Percentiles rank a stretch among this genome's conserved stretches.
These are phyloP conservation scores for Drosophila triauraria DNA, from an alignment of 1,140 invertebrate species.

Conservation along the genomic window DNA sequence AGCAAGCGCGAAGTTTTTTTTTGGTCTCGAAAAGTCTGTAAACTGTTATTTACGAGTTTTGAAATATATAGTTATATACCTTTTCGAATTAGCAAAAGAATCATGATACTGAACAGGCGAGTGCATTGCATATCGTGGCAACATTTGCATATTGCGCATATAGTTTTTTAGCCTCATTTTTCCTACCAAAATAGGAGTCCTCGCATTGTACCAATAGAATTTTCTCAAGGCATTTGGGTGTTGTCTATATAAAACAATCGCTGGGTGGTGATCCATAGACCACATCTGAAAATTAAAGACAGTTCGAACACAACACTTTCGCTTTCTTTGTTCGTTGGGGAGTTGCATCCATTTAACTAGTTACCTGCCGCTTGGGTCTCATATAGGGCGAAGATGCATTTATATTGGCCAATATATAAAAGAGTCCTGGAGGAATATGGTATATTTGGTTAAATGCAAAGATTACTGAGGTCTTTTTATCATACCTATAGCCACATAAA, in stretches of 20 bases:
- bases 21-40: too few relatives aligned
- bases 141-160: constrained; percentile 42
- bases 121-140: constrained; percentile 41
- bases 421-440: constrained; percentile 18
- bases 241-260: constrained; percentile 42
- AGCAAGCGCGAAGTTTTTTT: too few relatives aligned
- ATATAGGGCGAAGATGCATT: constrained; percentile 41
- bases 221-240: constrained; percentile 48
- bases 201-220: constrained; percentile 52
- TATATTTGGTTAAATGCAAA: neutral
- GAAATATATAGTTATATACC: constrained; percentile 8
- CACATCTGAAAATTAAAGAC: constrained; percentile 32
- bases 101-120: constrained; percentile 17
- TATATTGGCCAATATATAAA: constrained; percentile 43
- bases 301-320: constrained; percentile 18
- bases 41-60: too few relatives aligned
- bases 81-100: constrained; percentile 24
- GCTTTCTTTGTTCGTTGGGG: constrained; percentile 5
- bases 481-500: constrained; percentile 50
- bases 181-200: constrained; percentile 39
- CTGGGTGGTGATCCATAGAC: constrained; percentile 45
- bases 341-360: neutral
- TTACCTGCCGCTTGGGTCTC: constrained; percentile 43
- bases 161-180: constrained; percentile 42
- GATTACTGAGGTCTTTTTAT: neutral